Conservation (phyloP, 2,888 invertebrate genomes). For the Melanotus villosus region DNA sequence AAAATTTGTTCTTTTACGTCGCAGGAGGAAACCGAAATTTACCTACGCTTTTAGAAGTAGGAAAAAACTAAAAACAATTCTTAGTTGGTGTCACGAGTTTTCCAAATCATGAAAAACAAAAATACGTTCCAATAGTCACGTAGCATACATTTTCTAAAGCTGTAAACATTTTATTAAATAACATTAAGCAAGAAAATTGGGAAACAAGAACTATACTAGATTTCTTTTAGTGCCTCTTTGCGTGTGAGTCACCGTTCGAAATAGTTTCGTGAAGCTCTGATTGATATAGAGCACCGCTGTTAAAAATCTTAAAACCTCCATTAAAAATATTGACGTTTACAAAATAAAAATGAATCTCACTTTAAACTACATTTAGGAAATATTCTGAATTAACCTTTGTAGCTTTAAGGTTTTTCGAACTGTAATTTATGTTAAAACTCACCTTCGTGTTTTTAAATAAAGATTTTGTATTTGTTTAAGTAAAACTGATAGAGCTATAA, state of each 20-base stretch:
- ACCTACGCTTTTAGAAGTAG: no score
- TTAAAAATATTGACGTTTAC: neutral
- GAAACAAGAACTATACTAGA: neutral
- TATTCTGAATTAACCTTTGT: no score
- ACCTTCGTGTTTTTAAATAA: no score
- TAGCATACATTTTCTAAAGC: neutral
- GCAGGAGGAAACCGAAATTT: neutral
- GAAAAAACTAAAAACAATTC: no score
- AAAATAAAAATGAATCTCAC: neutral
- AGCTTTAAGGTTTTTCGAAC: no score
- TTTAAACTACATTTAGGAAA: no score
- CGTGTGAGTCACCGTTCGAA: constrained; percentile 10
- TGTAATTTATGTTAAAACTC: no score
- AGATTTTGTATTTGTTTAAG: no score
- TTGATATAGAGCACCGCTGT: constrained; percentile 1
- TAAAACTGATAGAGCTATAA: no score
- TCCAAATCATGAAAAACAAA: neutral
- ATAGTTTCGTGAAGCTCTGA: constrained; percentile 11
- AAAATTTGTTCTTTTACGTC: neutral
- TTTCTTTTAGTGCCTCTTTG: neutral
- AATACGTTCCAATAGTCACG: neutral
- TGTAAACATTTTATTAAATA: neutral
- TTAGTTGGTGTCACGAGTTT: no score
- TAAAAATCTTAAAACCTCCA: neutral
- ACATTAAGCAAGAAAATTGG: neutral